Percentiles rank a stretch among this genome's conserved stretches.
These are phyloP conservation scores for Meliscaeva auricollis DNA, from an alignment of 2,888 invertebrate genomes.

Conservation along the genomic window DNA sequence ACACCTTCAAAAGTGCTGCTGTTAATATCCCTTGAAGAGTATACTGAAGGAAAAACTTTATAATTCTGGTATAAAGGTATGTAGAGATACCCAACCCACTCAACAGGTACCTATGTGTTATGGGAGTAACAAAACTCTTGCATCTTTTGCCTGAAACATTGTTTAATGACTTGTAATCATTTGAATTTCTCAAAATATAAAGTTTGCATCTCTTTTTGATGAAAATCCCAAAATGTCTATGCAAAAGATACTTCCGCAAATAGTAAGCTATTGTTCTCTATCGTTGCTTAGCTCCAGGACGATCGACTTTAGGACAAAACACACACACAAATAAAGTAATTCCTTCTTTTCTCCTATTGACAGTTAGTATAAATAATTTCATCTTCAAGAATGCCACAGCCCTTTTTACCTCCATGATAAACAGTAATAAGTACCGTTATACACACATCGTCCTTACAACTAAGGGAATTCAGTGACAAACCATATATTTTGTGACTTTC, in stretches of 20 bases:
- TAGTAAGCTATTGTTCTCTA: not conserved
- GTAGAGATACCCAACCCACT: not conserved
- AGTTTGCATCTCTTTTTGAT: not conserved
- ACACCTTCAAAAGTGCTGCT: constrained; percentile 23
- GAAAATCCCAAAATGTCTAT: not conserved
- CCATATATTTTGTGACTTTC: not conserved
- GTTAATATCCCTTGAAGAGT: not conserved
- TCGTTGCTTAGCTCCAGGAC: not conserved
- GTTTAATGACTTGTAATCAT: constrained; percentile 12
- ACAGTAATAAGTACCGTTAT: not conserved
- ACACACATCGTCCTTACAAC: not conserved
- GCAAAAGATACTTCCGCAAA: not conserved
- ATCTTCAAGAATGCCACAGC: not conserved
- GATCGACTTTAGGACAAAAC: not conserved
- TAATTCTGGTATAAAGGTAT: not conserved
- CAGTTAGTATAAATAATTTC: constrained; percentile 11
- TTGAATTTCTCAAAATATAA: constrained; percentile 19
- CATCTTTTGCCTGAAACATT: not conserved
- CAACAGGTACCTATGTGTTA: not conserved
- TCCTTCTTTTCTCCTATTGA: not conserved
- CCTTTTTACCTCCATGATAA: constrained; percentile 3
- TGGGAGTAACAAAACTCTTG: not conserved
- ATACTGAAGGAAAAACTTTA: not conserved
- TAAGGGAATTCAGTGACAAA: not conserved
- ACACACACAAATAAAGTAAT: too few relatives aligned